Evolutionary conservation across 1,140 invertebrate species (phyloP).

Genomic region (Cydia amplana): DNA sequence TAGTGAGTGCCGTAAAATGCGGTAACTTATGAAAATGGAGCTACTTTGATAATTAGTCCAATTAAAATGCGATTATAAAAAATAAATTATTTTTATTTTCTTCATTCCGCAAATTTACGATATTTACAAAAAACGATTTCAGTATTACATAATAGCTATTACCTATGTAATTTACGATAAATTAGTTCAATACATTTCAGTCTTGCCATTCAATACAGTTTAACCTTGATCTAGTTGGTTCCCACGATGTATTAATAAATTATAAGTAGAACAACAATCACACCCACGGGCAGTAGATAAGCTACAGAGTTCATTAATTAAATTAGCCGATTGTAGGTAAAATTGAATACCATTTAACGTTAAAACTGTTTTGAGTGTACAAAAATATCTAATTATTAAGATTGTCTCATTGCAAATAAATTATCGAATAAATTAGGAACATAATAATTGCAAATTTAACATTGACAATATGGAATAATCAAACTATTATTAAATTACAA

Average conservation of each 20-base stretch:
- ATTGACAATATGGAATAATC: conserved; percentile 23
- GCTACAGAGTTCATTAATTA: not conserved
- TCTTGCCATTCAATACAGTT: conserved; percentile 69
- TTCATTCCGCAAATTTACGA: conserved; percentile 62
- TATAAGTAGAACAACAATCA: not conserved
- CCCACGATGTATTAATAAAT: not conserved
- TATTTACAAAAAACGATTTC: conserved; percentile 65
- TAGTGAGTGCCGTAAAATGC: not conserved
- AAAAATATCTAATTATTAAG: not conserved
- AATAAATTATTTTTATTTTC: conserved; percentile 73
- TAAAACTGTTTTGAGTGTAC: not conserved
- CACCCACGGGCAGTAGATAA: not conserved
- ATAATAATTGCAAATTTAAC: conserved; percentile 12
- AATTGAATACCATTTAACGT: not conserved
- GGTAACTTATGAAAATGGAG: not conserved
- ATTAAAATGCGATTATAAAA: conserved; percentile 60
- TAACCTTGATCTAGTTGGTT: conserved; percentile 44
- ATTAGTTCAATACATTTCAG: conserved; percentile 66
- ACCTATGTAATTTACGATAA: conserved; percentile 49
- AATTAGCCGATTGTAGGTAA: not conserved
- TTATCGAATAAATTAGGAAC: conserved; percentile 12
- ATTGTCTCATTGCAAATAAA: conserved; percentile 6
- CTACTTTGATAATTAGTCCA: conserved; percentile 26
- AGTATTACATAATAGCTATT: conserved; percentile 46
- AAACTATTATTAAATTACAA: conserved; percentile 20